phyloP scores from a whole-genome alignment of 1,140 invertebrate genomes.

The Drosophila ananassae region DNA sequence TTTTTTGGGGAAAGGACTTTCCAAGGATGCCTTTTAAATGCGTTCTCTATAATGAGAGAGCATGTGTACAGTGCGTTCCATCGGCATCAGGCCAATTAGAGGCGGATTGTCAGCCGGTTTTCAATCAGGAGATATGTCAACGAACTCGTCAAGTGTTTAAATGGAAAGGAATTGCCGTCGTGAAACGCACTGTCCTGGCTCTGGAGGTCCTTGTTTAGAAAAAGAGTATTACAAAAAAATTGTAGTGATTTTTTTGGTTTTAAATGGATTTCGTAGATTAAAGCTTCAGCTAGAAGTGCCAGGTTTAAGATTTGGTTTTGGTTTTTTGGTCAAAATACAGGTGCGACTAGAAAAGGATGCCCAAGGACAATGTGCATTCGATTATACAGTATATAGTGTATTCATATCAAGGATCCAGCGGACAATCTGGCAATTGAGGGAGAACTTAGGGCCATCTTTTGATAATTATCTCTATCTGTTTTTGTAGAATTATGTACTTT shows the following conservation, averaged over 20 bases:
- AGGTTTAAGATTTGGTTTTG: slow-evolving; percentile 31
- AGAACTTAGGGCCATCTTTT: slow-evolving; percentile 18
- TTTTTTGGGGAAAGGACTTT: slow-evolving; percentile 11
- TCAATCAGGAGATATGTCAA: slow-evolving; percentile 23
- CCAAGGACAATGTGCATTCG: slow-evolving; percentile 2
- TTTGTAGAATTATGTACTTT: not conserved
- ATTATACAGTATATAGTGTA: not conserved
- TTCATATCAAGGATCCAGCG: slow-evolving; percentile 18
- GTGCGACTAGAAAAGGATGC: slow-evolving; percentile 23
- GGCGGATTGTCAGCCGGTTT: slow-evolving; percentile 29
- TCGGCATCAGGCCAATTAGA: slow-evolving; percentile 5
- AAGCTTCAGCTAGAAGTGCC: slow-evolving; percentile 44
- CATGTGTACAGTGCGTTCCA: slow-evolving; percentile 26
- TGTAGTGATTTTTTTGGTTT: slow-evolving; percentile 6
- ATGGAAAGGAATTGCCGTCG: not conserved
- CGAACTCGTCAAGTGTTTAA: slow-evolving; percentile 3
- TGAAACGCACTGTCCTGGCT: slow-evolving; percentile 29
- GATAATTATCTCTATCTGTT: slow-evolving; percentile 21
- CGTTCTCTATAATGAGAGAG: slow-evolving; percentile 9
- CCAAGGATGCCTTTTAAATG: slow-evolving; percentile 28
- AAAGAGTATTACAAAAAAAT: slow-evolving; percentile 12
- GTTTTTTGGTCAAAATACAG: slow-evolving; percentile 24
- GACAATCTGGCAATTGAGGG: slow-evolving; percentile 14
- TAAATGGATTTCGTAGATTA: slow-evolving; percentile 13
- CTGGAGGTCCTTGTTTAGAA: not conserved